Percentiles rank a stretch among this genome's conserved stretches.
phyloP scores from a whole-genome alignment of 2,888 invertebrate species.

The Acleris laterana region DNA sequence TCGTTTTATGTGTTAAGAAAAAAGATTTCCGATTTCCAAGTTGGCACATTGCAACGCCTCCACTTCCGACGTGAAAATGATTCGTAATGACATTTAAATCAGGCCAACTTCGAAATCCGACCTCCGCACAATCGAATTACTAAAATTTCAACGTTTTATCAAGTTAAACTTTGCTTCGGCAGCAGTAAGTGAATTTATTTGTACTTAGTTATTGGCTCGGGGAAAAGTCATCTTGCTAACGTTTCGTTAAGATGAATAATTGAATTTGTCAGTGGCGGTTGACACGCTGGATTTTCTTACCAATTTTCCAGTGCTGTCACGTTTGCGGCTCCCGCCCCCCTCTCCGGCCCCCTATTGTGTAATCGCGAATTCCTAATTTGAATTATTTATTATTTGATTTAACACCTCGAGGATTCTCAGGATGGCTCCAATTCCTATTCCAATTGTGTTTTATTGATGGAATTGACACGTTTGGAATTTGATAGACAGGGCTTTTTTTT shows the following conservation, averaged over 20 bases:
- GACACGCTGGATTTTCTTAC: conserved; percentile 80
- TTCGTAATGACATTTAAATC: conserved; percentile 80
- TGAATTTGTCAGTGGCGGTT: conserved; percentile 82
- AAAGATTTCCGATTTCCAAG: neutral
- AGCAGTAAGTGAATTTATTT: conserved; percentile 83
- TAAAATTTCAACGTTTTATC: conserved; percentile 82
- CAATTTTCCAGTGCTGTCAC: conserved; percentile 76
- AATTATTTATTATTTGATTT: conserved; percentile 82
- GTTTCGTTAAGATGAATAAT: conserved; percentile 84
- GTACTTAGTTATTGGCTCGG: conserved; percentile 82
- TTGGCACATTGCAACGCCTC: conserved; percentile 30
- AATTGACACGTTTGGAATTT: conserved; percentile 29
- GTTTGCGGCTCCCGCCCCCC: conserved; percentile 59
- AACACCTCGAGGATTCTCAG: conserved; percentile 57
- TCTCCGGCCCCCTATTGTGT: conserved; percentile 62
- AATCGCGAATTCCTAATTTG: conserved; percentile 78
- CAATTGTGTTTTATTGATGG: conserved; percentile 38
- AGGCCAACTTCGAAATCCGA: conserved; percentile 65
- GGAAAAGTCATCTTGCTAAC: conserved; percentile 82
- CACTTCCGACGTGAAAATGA: conserved; percentile 56
- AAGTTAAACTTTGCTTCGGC: conserved; percentile 83
- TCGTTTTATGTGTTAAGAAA: neutral
- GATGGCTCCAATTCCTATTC: conserved; percentile 41
- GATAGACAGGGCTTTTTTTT: neutral
- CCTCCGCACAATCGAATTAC: conserved; percentile 78